Base-by-base conservation (phyloP, 2,113 vertebrate species). In the Mesoclemmys tuberculata region DNA sequence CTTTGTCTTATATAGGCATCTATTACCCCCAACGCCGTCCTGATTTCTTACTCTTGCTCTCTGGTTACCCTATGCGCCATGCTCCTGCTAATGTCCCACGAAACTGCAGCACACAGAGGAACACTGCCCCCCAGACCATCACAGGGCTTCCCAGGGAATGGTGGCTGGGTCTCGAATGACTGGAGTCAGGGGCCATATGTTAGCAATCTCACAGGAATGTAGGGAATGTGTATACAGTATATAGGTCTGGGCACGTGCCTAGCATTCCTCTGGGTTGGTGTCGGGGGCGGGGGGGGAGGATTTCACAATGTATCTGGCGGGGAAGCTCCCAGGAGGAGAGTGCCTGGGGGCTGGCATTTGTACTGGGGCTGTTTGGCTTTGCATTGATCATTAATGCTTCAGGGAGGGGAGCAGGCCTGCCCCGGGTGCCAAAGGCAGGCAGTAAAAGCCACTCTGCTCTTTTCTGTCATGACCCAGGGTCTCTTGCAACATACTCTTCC, bases 171-270 rank as follows among this genome's bases (percentile, higher is more conserved):
- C 22, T 4, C 31, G 1, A 22, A 87, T 74, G 44, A 46, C 51
- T n/a, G 84, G 86, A 89, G 27, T 2, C 61, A 8, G 87, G 82
- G 6, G 85, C 96, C 97, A 93, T 93, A 78, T 97, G 97, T 93
- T 95, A 91, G 79, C 93, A 97, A 97, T 98, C 95, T 94, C 3
- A 10, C 71, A 97, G 93, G 96, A 97, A 98, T 98, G 75, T 21
- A 0, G 93, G 92, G 97, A 97, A 98, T 97, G 92, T 8, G 80
- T 51, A 52, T 82, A 74, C 94, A 26, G 3, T 4, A 58, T 80
- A 52, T 87, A 90, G 80, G 51, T 94, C 88, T 93, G 93, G 96
- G 96, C 85, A 91, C 83, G 78, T 95, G 38, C 49, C 78, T 90
- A 94, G 87, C 95, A 91, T 95, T 96, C 94, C 97, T 77, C 12